Evolutionary conservation across 1,140 invertebrate species (phyloP).

Genomic region (Aricia agestis): DNA sequence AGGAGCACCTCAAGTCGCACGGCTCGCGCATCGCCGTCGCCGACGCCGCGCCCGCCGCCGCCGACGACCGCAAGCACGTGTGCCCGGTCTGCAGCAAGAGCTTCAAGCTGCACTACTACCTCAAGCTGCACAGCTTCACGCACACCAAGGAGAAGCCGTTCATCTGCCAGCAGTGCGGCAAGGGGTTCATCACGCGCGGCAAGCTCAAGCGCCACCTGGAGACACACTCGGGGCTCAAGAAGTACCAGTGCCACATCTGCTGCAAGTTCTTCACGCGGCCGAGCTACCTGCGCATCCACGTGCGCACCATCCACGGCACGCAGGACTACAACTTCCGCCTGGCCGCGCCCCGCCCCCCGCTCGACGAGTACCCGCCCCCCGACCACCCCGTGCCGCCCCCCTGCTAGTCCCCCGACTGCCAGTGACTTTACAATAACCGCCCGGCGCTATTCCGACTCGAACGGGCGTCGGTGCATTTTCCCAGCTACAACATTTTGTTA

Average conservation of each 20-base stretch:
- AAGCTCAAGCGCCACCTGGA: conserved; percentile 68
- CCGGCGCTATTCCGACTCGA: too few relatives aligned
- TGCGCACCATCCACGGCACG: conserved; percentile 59
- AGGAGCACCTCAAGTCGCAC: conserved; percentile 77
- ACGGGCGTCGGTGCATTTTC: too few relatives aligned
- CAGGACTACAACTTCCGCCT: conserved; percentile 57
- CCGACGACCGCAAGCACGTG: conserved; percentile 71
- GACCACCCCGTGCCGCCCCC: too few relatives aligned
- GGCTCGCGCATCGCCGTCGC: conserved; percentile 64
- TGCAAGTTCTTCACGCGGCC: conserved; percentile 68
- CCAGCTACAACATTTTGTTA: too few relatives aligned
- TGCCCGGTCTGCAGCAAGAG: conserved; percentile 77
- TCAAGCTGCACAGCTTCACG: conserved; percentile 63
- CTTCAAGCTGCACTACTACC: conserved; percentile 72
- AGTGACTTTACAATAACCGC: too few relatives aligned
- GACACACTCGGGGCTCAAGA: conserved; percentile 58
- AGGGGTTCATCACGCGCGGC: conserved; percentile 65
- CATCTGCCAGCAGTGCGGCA: conserved; percentile 66
- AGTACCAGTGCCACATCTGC: conserved; percentile 73
- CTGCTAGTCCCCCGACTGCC: too few relatives aligned
- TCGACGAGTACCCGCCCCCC: neutral
- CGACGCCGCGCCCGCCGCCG: conserved; percentile 48
- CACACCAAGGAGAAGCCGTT: conserved; percentile 66
- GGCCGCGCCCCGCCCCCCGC: conserved; percentile 18
- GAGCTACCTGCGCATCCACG: conserved; percentile 58